phyloP scores from a whole-genome alignment of 23 tunicate species.

The Halocynthia aurantium region DNA sequence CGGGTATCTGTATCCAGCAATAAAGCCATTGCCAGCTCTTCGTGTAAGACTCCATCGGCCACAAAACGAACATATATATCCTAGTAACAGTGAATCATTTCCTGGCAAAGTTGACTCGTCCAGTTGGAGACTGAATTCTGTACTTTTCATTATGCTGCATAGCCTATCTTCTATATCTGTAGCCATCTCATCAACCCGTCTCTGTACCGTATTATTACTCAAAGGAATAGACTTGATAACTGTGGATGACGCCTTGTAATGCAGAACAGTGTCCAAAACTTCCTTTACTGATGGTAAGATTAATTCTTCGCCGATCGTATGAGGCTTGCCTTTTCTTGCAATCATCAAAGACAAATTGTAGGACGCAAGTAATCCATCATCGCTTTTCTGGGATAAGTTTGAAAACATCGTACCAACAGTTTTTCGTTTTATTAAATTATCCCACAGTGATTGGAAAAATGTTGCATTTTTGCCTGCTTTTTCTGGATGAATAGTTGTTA shows the following conservation, averaged over 20 bases:
- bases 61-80: constrained; percentile 45
- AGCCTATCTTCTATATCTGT: constrained; percentile 30
- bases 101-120: constrained; percentile 49
- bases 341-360: constrained; percentile 38
- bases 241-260: constrained; percentile 36
- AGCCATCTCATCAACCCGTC: constrained; percentile 32
- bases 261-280: constrained; percentile 37
- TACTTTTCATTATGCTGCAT: constrained; percentile 24
- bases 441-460: constrained; percentile 41
- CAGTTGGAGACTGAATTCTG: constrained; percentile 23
- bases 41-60: constrained; percentile 28
- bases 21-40: no score
- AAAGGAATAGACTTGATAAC: no score
- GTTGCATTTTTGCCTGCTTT: no score
- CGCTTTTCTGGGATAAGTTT: constrained; percentile 24
- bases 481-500: constrained; percentile 36
- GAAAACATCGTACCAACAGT: constrained; percentile 28
- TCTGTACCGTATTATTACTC: constrained; percentile 31
- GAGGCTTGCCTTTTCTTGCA: constrained; percentile 38
- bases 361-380: constrained; percentile 40
- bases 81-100: constrained; percentile 39
- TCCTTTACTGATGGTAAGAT: constrained; percentile 44
- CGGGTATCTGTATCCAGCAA: constrained; percentile 32
- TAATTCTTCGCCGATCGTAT: constrained; percentile 38
- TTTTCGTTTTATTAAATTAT: constrained; percentile 39